Percentiles rank a stretch among this genome's conserved stretches.
Conservation (phyloP, 2,797 vertebrate genomes). For the Gambusia yucatana region DNA sequence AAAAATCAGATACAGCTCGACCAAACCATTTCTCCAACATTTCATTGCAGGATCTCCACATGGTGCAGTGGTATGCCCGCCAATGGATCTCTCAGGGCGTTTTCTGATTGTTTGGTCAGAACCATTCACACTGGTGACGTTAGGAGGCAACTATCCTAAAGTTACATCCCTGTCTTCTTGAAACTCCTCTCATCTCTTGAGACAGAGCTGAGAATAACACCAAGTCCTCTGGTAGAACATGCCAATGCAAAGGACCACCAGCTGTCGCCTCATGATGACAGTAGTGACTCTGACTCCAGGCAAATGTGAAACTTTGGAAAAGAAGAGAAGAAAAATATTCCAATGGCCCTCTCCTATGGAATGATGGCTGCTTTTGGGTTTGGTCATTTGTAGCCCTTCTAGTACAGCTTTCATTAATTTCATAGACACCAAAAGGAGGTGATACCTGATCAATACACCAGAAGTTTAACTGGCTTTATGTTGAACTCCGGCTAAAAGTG, state of each 20-base stretch:
- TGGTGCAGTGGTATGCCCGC: background rate
- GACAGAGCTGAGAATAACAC: background rate
- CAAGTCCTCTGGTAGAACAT: background rate
- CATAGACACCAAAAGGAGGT: background rate
- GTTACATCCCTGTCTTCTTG: background rate
- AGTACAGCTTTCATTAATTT: background rate
- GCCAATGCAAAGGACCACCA: background rate
- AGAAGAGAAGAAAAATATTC: background rate
- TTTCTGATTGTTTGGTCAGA: background rate
- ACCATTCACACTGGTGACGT: background rate
- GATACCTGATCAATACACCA: background rate
- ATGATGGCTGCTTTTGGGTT: background rate
- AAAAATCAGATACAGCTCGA: background rate
- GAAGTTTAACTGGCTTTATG: background rate
- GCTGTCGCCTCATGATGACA: background rate
- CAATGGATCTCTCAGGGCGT: background rate
- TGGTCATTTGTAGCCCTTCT: background rate
- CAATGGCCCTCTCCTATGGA: background rate
- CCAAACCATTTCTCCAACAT: background rate
- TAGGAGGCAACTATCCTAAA: background rate
- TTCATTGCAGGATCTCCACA: background rate
- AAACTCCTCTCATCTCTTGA: background rate
- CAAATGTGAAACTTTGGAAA: background rate
- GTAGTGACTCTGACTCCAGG: background rate
- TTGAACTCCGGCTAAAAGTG: background rate